Base-by-base conservation (phyloP, 2,113 vertebrate species). In the Andinoacara biseriatus region DNA sequence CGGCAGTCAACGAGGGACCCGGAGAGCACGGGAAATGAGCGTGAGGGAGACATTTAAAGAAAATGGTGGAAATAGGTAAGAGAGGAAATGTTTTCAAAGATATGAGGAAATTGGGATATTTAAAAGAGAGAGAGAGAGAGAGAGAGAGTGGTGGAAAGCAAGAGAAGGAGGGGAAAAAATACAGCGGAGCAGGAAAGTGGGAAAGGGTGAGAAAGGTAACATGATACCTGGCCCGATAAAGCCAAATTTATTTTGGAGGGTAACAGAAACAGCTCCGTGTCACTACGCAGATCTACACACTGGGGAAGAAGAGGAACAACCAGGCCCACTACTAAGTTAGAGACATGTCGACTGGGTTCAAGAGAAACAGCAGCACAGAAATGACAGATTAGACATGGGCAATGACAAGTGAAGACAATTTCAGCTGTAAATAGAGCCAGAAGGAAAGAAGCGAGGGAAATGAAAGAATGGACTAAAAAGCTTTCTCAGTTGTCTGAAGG, bases 191-290 rank as follows among this genome's bases (percentile, higher is more conserved):
- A 24, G 20, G 81, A 40, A 26, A 24, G 56, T 58, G 65, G 58
- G 65, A 74, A 78, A 35, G 82, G 69, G 69, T n/a, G 76, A 72
- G 76, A 67, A 26, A 65, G 38, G 94, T 87, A 95, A 95, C 87
- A 38, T 83, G 93, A 95, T 91, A 91, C 79, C 72, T 63, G 62
- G 85, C 90, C 88, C 78, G 87, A 94, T 94, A 94, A 92, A 93
- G 92, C 89, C 86, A 90, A 61, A 94, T 94, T 92, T 94, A 95
- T 95, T 94, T 95, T 93, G 67, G 94, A 94, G 84, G 76, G 88
- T 46, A 85, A 91, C 93, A 94, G 89, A 94, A 95, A 95, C 89
- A 89, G 91, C 93, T 77, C 61, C 0, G 78, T 92, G 92, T 95
- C 91, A 86, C 91, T 76, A 87, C 38, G 92, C 92, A 94, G 94